Base-by-base conservation (phyloP, 2,113 vertebrate genomes). In the Halichoeres trimaculatus region DNA sequence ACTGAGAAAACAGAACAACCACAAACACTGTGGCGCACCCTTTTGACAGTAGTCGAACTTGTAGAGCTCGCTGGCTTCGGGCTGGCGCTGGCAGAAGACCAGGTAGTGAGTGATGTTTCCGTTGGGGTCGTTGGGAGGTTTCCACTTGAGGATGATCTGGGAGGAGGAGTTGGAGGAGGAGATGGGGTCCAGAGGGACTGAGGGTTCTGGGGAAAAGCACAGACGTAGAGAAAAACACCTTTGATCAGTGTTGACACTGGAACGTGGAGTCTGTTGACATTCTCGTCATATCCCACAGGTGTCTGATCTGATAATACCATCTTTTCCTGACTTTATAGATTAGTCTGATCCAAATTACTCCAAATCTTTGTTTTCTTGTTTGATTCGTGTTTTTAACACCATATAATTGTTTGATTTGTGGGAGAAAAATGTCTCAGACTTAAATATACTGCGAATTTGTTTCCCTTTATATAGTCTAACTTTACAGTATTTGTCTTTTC, bases 101-200 rank as follows among this genome's bases (percentile, higher is more conserved):
- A 97, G 88, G 90, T 99, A 99, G 93, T 99, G 97, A 0, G 97
- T 99, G 92, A 99, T 96, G 91, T 99, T 99, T 7, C 98, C 98
- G 0, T 99, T 99, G 83, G 96, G 97, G 84, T 98, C 96, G 0
- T 96, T 95, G 57, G 98, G 98, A 0, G 98, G 95, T 67, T 97
- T 98, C 98, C 98, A 99, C 88, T 97, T 98, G 54, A 99, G 87
- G 51, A 96, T 95, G 81, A 99, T 98, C 94, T 98, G 96, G 23
- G 96, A 97, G 0, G 98, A 98, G 2, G 97, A 96, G 88, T 97
- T 98, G 61, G 98, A 98, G 4, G 96, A 95, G 0, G 98, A 98
- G 26, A 96, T 95, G 0, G 97, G 96, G 78, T 99, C 98, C 60
- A 96, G 86, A 0, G 98, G 98, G 8, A 98, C 96, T 0, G 98